Evolutionary conservation across 1,140 invertebrate species (phyloP), one percentile per base, ranked within the genome.

Genomic region (Callitettix versicolor): DNA sequence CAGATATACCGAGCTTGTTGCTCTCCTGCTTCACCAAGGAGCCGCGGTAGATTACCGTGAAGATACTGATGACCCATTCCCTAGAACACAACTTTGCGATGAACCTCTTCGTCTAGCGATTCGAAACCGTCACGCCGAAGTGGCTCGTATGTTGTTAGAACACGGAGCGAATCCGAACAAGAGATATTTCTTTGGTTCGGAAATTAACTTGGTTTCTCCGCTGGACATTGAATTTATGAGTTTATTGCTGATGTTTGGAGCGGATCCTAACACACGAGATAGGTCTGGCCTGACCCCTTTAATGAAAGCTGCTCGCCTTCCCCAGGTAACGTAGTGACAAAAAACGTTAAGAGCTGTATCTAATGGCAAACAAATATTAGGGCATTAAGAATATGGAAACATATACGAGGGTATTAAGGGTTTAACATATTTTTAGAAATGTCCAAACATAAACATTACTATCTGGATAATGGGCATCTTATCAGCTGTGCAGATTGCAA

Each of bases 151-250:
- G 4, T 67, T 86, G 0, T 68, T 85, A 20, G 83, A 86, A 62
- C 79, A 82, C 55, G 83, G 83, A 1, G 82, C 83, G 0, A 81
- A 85, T 69, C 81, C 80, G 54, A 91, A 81, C 70, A 88, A 80
- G 71, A 79, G 76, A 11, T 91, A 91, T 66, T 94, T 94, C 70
- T 88, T 93, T 64, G 91, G 91, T 2, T 80, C 87, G 0, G 90
- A 94, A 71, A 89, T 95, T 52, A 93, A 92, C 67, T 71, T 93
- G 41, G 82, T 93, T 2, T 86, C 81, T 22, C 80, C 74, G 14
- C 68, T 76, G 62, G 89, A 93, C 62, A 71, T 86, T 41, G 81
- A 88, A 56, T 91, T 85, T 63, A 69, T 94, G 67, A 83, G 90
- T 66, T 70, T 93, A 48, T 68, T 95, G 50, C 72, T 95, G 17